Base-by-base conservation (phyloP, 2,113 vertebrate genomes). In the Trochalopteron elliotii region DNA sequence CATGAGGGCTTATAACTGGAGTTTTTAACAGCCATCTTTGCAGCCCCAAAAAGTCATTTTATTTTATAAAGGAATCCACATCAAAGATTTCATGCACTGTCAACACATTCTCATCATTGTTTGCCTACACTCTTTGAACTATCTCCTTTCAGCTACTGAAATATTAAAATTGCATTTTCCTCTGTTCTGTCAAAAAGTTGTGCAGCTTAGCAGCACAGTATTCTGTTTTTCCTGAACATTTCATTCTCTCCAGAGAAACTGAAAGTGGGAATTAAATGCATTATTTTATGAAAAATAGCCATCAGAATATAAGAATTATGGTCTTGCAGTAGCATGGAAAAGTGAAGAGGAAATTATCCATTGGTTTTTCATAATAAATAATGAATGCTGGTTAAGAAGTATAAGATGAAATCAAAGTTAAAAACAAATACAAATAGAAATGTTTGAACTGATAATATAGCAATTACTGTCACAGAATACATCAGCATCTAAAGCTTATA, bases 81-180 rank as follows among this genome's bases (percentile, higher is more conserved):
- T 71, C 83, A 95, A 74, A 83, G 69, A 86, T 92, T 95, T 96
- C 87, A 94, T 94, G 92, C 83, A 33, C 50, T 92, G 88, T 95
- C 96, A 95, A 94, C 76, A 92, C 27, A 89, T 90, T 95, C 52
- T 86, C 49, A 64, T 92, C 88, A 85, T 16, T 95, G 64, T 88
- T 96, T 96, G 83, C 61, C 80, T 87, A 84, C 28, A 35, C 37
- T 89, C 90, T 96, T 88, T 95, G 85, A 97, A 93, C 93, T 83
- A 35, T 19, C 50, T 93, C 33, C 42, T 83, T 92, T 92, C 68
- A 86, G 56, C 80, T 89, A 47, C 40, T 92, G 53, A 92, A 96
- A 93, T 81, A 95, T 78, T 90, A 87, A 95, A 96, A 81, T 47
- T 71, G 27, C 17, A 20, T 93, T 86, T 81, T 92, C 44, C 49